These are phyloP conservation scores for Hipparchia semele DNA, from an alignment of 2,888 invertebrate genomes.

Conservation along the genomic window DNA sequence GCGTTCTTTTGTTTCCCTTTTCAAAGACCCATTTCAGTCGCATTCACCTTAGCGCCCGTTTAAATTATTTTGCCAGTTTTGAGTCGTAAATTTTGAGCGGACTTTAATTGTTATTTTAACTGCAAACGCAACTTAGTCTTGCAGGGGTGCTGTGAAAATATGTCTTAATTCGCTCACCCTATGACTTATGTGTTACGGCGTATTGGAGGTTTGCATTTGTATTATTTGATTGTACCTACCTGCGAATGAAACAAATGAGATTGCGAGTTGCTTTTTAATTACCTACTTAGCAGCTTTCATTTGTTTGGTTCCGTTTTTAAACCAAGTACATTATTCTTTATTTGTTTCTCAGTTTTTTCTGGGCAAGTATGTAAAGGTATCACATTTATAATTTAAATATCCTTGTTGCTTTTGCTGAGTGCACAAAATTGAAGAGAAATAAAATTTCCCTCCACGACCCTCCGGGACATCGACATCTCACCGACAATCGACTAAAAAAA, in stretches of 20 bases:
- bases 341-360: neutral
- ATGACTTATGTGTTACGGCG: conserved; percentile 71
- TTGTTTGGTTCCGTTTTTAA: too few relatives aligned
- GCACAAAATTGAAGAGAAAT: conserved; percentile 80
- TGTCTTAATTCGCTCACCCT: conserved; percentile 79
- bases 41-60: conserved; percentile 67
- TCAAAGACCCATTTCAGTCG: conserved; percentile 72
- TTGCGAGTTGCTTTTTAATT: neutral
- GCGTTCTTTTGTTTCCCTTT: conserved; percentile 74
- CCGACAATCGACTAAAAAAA: conserved; percentile 57
- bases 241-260: neutral
- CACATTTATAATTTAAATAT: conserved; percentile 77
- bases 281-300: neutral
- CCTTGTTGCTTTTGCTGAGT: conserved; percentile 80
- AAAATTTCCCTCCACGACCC: conserved; percentile 69
- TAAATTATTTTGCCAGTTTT: conserved; percentile 80
- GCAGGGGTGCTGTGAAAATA: conserved; percentile 71
- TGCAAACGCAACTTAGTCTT: conserved; percentile 78
- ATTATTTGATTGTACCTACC: conserved; percentile 19
- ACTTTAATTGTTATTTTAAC: conserved; percentile 84
- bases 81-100: conserved; percentile 80
- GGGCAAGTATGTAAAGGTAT: conserved; percentile 50
- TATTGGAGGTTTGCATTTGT: conserved; percentile 47
- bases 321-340: neutral
- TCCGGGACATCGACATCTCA: conserved; percentile 58